These are phyloP conservation scores for Anguilla anguilla DNA, from an alignment of 2,797 vertebrate species.

Conservation along the genomic window DNA sequence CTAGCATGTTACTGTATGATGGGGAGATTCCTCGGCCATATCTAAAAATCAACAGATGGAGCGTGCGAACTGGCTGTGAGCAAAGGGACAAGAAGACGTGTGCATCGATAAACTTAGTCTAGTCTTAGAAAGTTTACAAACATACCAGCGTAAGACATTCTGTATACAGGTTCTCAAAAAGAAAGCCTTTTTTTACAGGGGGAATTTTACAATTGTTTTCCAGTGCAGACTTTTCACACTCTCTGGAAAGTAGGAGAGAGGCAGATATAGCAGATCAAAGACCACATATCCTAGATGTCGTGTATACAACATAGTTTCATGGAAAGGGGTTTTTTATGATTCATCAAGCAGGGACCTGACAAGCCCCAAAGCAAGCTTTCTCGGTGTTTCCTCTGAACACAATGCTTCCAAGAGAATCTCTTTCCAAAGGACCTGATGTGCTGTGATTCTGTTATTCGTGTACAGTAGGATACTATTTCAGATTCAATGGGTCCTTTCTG, in stretches of 20 bases:
- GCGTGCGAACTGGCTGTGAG: not conserved
- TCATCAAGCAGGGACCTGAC: slow-evolving; percentile 24
- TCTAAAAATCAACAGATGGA: slow-evolving; percentile 5
- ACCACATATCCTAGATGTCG: not conserved
- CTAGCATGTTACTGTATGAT: not conserved
- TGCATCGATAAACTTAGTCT: not conserved
- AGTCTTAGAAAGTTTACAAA: not conserved
- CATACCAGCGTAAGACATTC: not conserved
- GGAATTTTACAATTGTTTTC: not conserved
- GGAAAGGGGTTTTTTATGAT: not conserved
- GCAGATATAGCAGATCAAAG: not conserved
- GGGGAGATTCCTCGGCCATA: not conserved
- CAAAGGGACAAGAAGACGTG: too few relatives aligned
- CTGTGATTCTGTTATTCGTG: not conserved
- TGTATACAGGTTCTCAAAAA: not conserved
- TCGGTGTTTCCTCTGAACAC: not conserved
- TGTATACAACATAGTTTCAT: not conserved
- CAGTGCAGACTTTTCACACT: not conserved
- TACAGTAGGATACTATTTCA: not conserved
- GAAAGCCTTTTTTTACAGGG: not conserved
- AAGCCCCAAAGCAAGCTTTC: not conserved
- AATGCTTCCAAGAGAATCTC: not conserved
- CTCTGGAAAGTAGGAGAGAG: not conserved
- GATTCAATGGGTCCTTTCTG: not conserved
- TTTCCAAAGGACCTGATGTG: not conserved